Conservation (phyloP, 2,888 invertebrate species). For the Sicus ferrugineus region DNA sequence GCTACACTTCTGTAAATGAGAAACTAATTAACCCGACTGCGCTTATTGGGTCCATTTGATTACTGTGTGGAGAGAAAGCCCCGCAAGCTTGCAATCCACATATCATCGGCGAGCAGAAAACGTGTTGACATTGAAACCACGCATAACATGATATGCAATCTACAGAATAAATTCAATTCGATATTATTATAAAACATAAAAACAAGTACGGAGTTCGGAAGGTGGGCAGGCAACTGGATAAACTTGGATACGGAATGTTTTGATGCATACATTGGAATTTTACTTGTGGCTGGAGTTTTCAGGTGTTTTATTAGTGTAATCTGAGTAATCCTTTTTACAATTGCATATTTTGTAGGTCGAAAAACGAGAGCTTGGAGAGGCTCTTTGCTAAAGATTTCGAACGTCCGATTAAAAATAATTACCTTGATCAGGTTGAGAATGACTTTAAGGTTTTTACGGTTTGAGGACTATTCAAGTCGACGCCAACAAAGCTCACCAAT, state of each 20-base stretch:
- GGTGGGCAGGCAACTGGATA: not conserved
- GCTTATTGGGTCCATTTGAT: no score
- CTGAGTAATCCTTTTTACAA: not conserved
- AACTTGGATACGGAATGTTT: not conserved
- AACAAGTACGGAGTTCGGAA: not conserved
- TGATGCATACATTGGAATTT: not conserved
- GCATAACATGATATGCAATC: no score
- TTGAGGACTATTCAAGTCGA: not conserved
- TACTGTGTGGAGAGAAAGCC: no score
- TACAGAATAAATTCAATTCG: no score
- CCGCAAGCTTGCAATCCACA: no score
- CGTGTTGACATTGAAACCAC: no score
- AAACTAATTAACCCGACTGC: no score
- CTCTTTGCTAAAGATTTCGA: not conserved
- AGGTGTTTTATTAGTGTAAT: not conserved
- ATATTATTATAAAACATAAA: not conserved
- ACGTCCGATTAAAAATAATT: not conserved
- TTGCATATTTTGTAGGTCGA: not conserved
- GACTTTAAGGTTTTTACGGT: not conserved
- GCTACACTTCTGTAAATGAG: no score
- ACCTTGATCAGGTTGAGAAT: not conserved
- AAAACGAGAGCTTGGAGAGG: not conserved
- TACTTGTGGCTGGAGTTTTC: not conserved
- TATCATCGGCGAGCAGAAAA: no score
- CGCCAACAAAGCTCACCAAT: not conserved